A percentile compares a stretch with the other conserved stretches of the same genome.
Conservation (phyloP, 1,140 invertebrate genomes). For the Vanessa tameamea region DNA sequence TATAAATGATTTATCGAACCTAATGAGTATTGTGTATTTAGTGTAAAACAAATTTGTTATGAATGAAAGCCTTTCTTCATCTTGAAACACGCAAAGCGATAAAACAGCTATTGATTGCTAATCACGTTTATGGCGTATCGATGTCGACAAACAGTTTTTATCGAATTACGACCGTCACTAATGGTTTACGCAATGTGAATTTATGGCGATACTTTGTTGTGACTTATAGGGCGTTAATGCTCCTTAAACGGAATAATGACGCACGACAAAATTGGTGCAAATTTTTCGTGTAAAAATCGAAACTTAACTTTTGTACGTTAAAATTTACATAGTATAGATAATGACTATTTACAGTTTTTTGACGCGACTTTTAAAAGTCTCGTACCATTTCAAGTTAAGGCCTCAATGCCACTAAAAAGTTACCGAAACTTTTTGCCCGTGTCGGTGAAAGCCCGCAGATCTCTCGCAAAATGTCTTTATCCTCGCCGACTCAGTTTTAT, state of each 20-base stretch:
- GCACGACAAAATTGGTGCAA: not conserved
- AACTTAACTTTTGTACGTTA: not conserved
- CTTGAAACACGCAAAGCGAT: constrained; percentile 21
- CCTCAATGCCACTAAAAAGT: constrained; percentile 25
- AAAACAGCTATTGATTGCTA: constrained; percentile 41
- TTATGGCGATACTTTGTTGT: constrained; percentile 42
- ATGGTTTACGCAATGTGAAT: constrained; percentile 43
- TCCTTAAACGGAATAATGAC: constrained; percentile 10
- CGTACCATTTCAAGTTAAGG: constrained; percentile 20
- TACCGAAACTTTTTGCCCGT: constrained; percentile 48
- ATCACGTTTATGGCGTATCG: constrained; percentile 48
- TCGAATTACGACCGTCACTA: constrained; percentile 48
- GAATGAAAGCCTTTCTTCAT: constrained; percentile 25
- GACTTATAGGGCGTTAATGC: constrained; percentile 29
- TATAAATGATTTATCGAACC: not conserved
- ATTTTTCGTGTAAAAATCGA: not conserved
- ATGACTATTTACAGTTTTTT: constrained; percentile 5
- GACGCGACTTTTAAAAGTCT: not conserved
- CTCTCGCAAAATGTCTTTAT: constrained; percentile 65
- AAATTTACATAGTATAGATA: not conserved
- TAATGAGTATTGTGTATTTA: constrained; percentile 21
- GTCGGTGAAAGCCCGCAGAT: constrained; percentile 60
- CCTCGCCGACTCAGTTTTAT: constrained; percentile 61
- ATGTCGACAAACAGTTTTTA: constrained; percentile 53
- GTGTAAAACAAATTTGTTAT: constrained; percentile 39